Evolutionary conservation across 2,797 vertebrate species (phyloP).

Genomic region (Rhabdophis nuchalis): DNA sequence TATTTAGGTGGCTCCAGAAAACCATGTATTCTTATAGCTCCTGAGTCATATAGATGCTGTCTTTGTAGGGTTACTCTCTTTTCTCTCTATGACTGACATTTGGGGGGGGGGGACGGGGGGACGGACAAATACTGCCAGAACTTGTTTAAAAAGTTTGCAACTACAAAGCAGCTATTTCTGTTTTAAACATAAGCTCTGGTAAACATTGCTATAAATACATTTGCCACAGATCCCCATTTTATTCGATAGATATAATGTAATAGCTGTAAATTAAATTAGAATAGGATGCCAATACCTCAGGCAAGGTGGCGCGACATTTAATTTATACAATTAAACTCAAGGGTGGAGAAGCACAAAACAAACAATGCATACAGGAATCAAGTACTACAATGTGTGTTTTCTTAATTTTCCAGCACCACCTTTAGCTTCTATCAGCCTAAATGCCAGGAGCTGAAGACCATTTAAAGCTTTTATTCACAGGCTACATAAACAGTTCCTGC

Average conservation of each 20-base stretch:
- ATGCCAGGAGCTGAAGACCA: background rate
- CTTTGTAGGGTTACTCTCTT: constrained; percentile 55
- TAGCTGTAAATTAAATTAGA: constrained; percentile 61
- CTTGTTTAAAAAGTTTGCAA: constrained; percentile 60
- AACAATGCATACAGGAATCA: constrained; percentile 42
- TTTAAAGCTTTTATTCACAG: background rate
- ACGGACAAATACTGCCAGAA: constrained; percentile 47
- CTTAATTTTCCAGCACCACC: constrained; percentile 14
- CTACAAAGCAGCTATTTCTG: constrained; percentile 54
- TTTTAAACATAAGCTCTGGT: constrained; percentile 57
- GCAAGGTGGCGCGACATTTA: constrained; percentile 63
- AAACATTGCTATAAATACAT: constrained; percentile 60
- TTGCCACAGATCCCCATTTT: constrained; percentile 43
- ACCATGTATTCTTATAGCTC: constrained; percentile 67
- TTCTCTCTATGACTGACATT: constrained; percentile 56
- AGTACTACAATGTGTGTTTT: constrained; percentile 38
- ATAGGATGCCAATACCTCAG: constrained; percentile 62
- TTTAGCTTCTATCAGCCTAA: constrained; percentile 4
- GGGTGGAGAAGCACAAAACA: constrained; percentile 58
- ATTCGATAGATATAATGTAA: constrained; percentile 61
- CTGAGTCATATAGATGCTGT: constrained; percentile 60
- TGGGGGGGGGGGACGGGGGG: no score
- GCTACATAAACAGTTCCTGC: background rate
- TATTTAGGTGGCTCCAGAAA: constrained; percentile 64
- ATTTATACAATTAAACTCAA: constrained; percentile 57